Percentiles rank a stretch among this genome's conserved stretches.
Conservation (phyloP, 2,113 vertebrate genomes). For the Phycodurus eques region DNA sequence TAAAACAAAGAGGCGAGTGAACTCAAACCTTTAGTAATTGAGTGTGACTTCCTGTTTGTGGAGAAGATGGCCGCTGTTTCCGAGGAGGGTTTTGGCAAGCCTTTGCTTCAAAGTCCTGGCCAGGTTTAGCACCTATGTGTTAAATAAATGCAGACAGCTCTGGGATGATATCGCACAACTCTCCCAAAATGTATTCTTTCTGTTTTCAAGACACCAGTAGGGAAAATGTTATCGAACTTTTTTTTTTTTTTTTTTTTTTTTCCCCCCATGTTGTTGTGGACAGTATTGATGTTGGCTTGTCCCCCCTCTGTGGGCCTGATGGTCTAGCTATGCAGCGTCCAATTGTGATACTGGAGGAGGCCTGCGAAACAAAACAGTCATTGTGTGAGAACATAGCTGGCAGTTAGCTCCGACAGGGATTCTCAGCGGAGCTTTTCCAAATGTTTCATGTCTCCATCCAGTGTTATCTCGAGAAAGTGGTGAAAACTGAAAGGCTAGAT, state of each 20-base stretch:
- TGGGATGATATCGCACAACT: slow-evolving; percentile 10
- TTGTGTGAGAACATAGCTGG: slow-evolving; percentile 57
- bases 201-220: background rate
- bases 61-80: slow-evolving; percentile 51
- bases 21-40: slow-evolving; percentile 55
- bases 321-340: slow-evolving; percentile 50
- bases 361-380: slow-evolving; percentile 55
- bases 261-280: background rate
- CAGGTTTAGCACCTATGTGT: slow-evolving; percentile 36
- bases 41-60: slow-evolving; percentile 68
- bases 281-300: slow-evolving; percentile 5
- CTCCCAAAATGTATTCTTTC: background rate
- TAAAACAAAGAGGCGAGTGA: slow-evolving; percentile 36
- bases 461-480: slow-evolving; percentile 65
- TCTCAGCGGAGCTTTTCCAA: slow-evolving; percentile 53
- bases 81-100: slow-evolving; percentile 41
- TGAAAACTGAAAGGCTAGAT: slow-evolving; percentile 69
- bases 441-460: slow-evolving; percentile 48
- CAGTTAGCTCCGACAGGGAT: slow-evolving; percentile 40
- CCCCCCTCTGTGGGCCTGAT: slow-evolving; percentile 27
- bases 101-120: slow-evolving; percentile 22
- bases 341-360: slow-evolving; percentile 41
- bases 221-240: background rate
- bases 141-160: slow-evolving; percentile 33
- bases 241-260: slow-evolving; percentile 8